Evolutionary conservation across 23 tunicate genomes (phyloP).

Genomic region (Corella eumyota): DNA sequence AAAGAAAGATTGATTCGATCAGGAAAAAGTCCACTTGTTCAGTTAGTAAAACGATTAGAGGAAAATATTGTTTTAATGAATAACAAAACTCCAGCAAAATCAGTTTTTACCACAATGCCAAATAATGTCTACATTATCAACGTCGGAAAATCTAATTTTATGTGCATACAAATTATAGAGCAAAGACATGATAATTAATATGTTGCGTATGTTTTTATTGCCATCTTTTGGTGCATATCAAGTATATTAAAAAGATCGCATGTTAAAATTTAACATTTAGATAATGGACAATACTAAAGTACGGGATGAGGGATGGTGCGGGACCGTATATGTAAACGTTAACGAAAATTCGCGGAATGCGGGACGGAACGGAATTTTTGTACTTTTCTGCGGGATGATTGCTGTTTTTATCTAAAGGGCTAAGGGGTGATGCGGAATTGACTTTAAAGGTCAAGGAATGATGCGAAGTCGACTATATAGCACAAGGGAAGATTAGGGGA

Average conservation of each 20-base stretch:
- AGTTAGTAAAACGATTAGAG: neutral
- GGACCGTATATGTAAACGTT: too few relatives aligned
- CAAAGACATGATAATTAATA: neutral
- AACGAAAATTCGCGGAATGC: too few relatives aligned
- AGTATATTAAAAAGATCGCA: neutral
- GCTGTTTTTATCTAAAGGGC: too few relatives aligned
- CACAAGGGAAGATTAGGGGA: too few relatives aligned
- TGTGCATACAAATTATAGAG: neutral
- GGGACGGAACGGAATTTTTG: too few relatives aligned
- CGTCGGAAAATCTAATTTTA: neutral
- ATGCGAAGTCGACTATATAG: too few relatives aligned
- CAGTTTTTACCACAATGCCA: neutral
- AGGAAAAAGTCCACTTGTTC: neutral
- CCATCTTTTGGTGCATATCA: neutral
- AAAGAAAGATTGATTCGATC: neutral
- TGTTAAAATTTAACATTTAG: neutral
- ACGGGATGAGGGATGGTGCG: too few relatives aligned
- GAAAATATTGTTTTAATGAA: neutral
- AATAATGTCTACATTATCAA: neutral
- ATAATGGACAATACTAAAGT: too few relatives aligned
- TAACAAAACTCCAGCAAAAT: too few relatives aligned
- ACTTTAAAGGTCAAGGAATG: too few relatives aligned
- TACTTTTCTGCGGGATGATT: too few relatives aligned
- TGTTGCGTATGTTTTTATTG: neutral
- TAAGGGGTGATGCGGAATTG: too few relatives aligned